Evolutionary conservation across 2,113 vertebrate species (phyloP).

Genomic region (Paramormyrops kingsleyae): DNA sequence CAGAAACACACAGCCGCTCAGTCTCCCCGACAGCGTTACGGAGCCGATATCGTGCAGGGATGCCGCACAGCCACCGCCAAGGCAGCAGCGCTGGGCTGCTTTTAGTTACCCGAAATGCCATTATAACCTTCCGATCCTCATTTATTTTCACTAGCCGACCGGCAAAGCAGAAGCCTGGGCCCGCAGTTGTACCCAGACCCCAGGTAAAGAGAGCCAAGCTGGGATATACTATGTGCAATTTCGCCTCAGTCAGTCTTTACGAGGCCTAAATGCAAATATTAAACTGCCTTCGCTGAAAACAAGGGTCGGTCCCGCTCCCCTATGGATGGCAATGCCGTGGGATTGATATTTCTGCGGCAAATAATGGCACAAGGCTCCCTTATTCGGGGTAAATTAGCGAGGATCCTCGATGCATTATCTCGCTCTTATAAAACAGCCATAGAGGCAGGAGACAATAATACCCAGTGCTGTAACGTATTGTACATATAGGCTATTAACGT

Average conservation of each 20-base stretch:
- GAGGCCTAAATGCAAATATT: conserved; percentile 18
- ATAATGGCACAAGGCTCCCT: conserved; percentile 17
- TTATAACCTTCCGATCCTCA: neutral
- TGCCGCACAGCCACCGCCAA: neutral
- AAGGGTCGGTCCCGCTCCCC: neutral
- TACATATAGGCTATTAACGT: conserved; percentile 1
- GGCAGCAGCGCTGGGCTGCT: neutral
- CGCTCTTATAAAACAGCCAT: neutral
- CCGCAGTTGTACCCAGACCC: conserved; percentile 29
- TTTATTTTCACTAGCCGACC: neutral
- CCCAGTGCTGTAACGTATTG: neutral
- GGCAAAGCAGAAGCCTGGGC: conserved; percentile 28
- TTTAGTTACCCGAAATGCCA: neutral
- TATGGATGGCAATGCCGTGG: conserved; percentile 27
- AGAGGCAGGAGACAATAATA: neutral
- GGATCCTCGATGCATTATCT: neutral
- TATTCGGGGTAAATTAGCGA: neutral
- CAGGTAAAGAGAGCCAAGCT: conserved; percentile 34
- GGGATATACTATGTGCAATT: conserved; percentile 28
- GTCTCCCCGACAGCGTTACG: neutral
- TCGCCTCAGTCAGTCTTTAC: conserved; percentile 11
- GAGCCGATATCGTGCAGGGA: neutral
- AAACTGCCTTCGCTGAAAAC: neutral
- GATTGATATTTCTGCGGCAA: conserved; percentile 42
- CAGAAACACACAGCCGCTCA: neutral